Base-by-base conservation (phyloP, 2,888 invertebrate genomes). In the Ecdyonurus torrentis region DNA sequence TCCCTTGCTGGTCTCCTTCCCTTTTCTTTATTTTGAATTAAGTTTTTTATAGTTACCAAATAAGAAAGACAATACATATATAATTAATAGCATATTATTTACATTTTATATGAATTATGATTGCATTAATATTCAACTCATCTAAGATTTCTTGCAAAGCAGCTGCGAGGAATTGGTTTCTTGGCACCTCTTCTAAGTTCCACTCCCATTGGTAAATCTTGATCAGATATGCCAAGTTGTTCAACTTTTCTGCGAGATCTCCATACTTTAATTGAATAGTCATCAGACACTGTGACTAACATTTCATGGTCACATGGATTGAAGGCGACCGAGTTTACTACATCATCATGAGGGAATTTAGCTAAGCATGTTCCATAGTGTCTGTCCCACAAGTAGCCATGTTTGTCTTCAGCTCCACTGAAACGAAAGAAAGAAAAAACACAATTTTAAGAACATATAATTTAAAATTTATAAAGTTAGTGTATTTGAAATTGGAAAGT, bases 321-420 rank as follows among this genome's bases (percentile, higher is more conserved):
- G 71, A 91, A 90, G 1, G 91, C 90, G 1, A 91, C 90, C 22
- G 87, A 86, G 75, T 90, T 91, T 0, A 91, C 91, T 7, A 90
- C 89, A 73, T 89, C 89, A 0, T 75, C 74, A 72, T 91, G 91
- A 2, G 85, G 86, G 68, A 85, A 85, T 70, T 85, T 86, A 0
- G 84, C 83, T 65, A 91, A 74, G 70, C 87, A 87, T 2, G 85
- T 79, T 2, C 89, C 89, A 71, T 90, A 91, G 71, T 89, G 89
- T 61, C 90, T 78, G 71, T 91, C 91, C 91, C 91, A 91, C 20
- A 91, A 73, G 72, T 89, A 89, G 1, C 88, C 90, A 70, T 87
- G 85, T 69, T 84, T 84, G 71, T 90, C 89, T 75, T 91, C 90
- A 25, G 90, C 88, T 10, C 91, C 91, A 74, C 90, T 89, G 72